phyloP scores from a whole-genome alignment of 2,888 invertebrate genomes.

The Protophormia terraenovae region DNA sequence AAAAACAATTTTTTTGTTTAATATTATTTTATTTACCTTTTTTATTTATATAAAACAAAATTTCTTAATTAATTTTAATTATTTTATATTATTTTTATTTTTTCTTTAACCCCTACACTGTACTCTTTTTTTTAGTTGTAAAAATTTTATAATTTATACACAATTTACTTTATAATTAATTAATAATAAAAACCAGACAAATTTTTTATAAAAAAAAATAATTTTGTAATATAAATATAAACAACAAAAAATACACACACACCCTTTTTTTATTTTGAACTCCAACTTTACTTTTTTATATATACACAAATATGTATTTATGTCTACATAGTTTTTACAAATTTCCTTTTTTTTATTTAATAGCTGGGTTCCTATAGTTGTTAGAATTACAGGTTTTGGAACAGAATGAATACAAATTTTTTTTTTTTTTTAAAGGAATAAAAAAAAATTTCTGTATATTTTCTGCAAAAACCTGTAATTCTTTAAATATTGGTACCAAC shows the following conservation, averaged over 20 bases:
- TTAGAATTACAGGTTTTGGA: neutral
- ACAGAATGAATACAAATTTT: neutral
- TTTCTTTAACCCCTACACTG: conserved; percentile 24
- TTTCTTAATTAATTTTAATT: conserved; percentile 33
- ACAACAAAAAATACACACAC: conserved; percentile 45
- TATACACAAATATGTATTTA: neutral
- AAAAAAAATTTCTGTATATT: too few relatives aligned
- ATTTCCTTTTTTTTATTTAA: neutral
- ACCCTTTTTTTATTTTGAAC: conserved; percentile 38
- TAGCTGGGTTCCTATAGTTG: neutral
- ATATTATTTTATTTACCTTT: neutral
- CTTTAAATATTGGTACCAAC: too few relatives aligned
- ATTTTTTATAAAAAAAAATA: conserved; percentile 43
- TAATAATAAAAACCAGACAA: conserved; percentile 52
- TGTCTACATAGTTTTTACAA: neutral
- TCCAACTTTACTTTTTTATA: conserved; percentile 1
- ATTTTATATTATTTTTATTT: conserved; percentile 22
- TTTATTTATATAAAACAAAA: neutral
- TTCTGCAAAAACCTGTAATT: too few relatives aligned
- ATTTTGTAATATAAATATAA: conserved; percentile 48
- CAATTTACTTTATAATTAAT: conserved; percentile 53
- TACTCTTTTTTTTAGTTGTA: conserved; percentile 40
- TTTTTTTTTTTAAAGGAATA: too few relatives aligned
- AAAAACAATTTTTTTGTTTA: neutral
- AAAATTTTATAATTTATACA: conserved; percentile 60